Evolutionary conservation across 2,113 vertebrate species (phyloP).

Genomic region (Trichechus manatus): DNA sequence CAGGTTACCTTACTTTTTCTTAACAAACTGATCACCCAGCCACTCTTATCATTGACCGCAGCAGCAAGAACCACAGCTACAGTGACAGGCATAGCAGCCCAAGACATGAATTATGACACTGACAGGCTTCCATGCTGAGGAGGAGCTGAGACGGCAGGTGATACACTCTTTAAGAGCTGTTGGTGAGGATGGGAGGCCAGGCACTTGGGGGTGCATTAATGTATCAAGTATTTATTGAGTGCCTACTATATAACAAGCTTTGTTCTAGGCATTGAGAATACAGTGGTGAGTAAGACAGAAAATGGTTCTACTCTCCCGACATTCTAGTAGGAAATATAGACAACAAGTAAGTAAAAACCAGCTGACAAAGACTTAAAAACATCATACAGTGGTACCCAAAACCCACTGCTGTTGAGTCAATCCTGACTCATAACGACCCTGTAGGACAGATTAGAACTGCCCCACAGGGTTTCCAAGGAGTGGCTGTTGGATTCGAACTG

Average conservation of each 20-base stretch:
- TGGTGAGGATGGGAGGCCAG: neutral
- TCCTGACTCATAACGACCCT: too few species aligned
- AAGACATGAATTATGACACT: neutral
- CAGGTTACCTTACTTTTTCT: neutral
- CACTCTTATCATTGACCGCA: neutral
- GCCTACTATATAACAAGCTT: neutral
- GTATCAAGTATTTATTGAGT: neutral
- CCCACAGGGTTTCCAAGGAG: too few species aligned
- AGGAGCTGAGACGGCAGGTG: neutral
- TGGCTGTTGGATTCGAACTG: too few species aligned
- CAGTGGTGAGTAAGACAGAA: neutral
- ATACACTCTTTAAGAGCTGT: neutral
- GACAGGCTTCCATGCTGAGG: neutral
- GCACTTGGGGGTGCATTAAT: neutral
- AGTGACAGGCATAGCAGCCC: neutral
- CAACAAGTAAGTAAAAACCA: neutral
- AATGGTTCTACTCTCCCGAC: neutral
- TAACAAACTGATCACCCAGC: neutral
- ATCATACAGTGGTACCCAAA: neutral
- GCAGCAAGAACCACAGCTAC: neutral
- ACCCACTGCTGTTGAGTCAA: too few species aligned
- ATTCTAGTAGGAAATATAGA: neutral
- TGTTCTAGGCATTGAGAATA: slow-evolving; percentile 17
- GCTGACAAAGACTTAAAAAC: neutral
- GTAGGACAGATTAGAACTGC: too few species aligned